Evolutionary conservation across 2,113 vertebrate species (phyloP), one percentile per base, ranked within the genome.

Genomic region (Nyctibius bracteatus): DNA sequence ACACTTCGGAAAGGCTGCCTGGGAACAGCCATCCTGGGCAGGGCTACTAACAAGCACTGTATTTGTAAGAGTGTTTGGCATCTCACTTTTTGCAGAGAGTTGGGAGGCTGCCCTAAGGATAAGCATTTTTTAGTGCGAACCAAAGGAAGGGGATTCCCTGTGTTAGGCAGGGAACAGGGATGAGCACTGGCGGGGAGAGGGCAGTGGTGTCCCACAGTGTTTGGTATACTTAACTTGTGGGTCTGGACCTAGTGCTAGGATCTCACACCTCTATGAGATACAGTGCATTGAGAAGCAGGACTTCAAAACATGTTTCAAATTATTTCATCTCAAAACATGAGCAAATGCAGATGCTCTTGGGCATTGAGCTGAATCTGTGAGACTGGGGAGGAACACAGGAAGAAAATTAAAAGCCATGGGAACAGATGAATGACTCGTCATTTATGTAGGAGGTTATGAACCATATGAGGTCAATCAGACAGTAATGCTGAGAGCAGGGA

Each of bases 1-100:
- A 31, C 25, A 21, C 52, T 47, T 59, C 71, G 63, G 79, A 85
- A 80, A 74, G 24, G 68, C 54, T 91, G 49, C 44, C 21, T 30
- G 17, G 46, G 30, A 73, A 57, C 17, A 43, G 30, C 52, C 3
- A 1, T 49, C 39, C 20, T 0, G 0, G 52, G 37, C 82, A 37
- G 7, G 12, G 10, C 4, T 63, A 27, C 20, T 58, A n/a, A 61
- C 46, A 46, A 59, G n/a, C 37, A 37, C 17, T 59, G 31, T 41
- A 27, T 81, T 74, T 58, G 28, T 33, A 25, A 78, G 61, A 22
- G 21, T 62, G 27, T 87, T 67, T 2, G 17, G 16, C 33, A 52
- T 81, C 82, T 88, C 3, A 1, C 20, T 79, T 85, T 87, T 41
- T 82, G 47, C 65, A 30, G 16, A 39, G 51, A 55, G 12, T 15